These are phyloP conservation scores for Bombus picipes DNA, from an alignment of 1,140 invertebrate genomes.

Conservation along the genomic window DNA sequence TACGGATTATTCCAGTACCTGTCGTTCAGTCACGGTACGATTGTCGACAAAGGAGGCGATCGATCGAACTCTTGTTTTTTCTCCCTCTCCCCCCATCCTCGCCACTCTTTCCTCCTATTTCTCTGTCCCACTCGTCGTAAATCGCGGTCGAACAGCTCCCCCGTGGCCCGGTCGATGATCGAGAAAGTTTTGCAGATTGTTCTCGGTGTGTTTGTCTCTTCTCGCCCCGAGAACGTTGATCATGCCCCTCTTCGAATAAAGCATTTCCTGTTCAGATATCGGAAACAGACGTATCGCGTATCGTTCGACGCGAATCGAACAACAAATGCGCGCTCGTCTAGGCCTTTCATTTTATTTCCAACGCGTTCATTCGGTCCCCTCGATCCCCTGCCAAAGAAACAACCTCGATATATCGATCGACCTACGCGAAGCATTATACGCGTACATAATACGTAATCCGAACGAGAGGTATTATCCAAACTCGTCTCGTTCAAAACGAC, in stretches of 20 bases:
- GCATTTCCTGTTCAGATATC: constrained; percentile 36
- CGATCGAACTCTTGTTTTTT: constrained; percentile 41
- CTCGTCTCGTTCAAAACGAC: background rate
- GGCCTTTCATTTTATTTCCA: constrained; percentile 14
- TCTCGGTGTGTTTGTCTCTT: constrained; percentile 65
- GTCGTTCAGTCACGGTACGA: constrained; percentile 56
- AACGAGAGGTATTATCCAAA: background rate
- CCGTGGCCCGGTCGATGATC: constrained; percentile 73
- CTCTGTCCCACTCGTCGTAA: constrained; percentile 60
- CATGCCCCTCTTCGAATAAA: constrained; percentile 40
- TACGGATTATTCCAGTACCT: constrained; percentile 63
- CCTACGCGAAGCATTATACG: background rate
- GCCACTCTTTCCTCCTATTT: background rate
- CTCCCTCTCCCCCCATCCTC: background rate
- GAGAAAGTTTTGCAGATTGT: constrained; percentile 77
- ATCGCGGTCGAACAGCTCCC: constrained; percentile 74
- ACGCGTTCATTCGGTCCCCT: background rate
- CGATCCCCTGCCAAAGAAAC: background rate
- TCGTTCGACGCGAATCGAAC: background rate
- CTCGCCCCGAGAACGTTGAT: constrained; percentile 46
- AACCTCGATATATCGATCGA: background rate
- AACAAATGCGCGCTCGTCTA: background rate
- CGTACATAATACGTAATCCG: too few relatives aligned
- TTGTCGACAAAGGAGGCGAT: constrained; percentile 59
- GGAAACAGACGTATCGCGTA: background rate